These are phyloP conservation scores for Gnatocerus cornutus DNA, from an alignment of 2,888 invertebrate genomes.

Conservation along the genomic window DNA sequence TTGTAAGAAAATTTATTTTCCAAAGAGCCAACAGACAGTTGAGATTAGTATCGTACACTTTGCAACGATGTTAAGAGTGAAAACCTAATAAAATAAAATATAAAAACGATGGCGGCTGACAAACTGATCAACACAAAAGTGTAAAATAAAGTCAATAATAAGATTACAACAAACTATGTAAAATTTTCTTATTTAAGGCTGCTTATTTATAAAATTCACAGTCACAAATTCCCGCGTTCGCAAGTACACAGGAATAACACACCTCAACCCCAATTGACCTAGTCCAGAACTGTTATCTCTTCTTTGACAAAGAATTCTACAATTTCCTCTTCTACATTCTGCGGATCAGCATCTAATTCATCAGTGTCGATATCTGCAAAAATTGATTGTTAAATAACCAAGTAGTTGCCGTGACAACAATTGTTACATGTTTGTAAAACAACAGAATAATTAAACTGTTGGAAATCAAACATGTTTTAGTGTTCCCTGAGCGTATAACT, in stretches of 20 bases:
- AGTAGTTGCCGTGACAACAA: not conserved
- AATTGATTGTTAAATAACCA: slow-evolving; percentile 34
- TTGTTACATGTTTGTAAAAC: slow-evolving; percentile 19
- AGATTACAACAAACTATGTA: slow-evolving; percentile 13
- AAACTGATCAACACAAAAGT: not conserved
- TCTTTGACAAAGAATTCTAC: slow-evolving; percentile 99
- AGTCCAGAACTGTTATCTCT: slow-evolving; percentile 88
- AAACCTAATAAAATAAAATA: slow-evolving; percentile 29
- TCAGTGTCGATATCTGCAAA: slow-evolving; percentile 94
- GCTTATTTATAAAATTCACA: slow-evolving; percentile 37
- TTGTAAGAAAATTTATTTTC: too few relatives aligned
- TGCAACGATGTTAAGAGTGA: slow-evolving; percentile 18
- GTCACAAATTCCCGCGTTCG: slow-evolving; percentile 37
- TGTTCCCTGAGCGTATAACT: slow-evolving; percentile 63
- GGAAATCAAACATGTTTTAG: slow-evolving; percentile 37
- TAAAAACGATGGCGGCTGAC: slow-evolving; percentile 14
- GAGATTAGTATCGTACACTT: slow-evolving; percentile 37
- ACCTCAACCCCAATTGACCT: slow-evolving; percentile 63
- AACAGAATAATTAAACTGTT: slow-evolving; percentile 12
- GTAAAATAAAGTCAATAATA: slow-evolving; percentile 4
- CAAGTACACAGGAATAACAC: slow-evolving; percentile 52
- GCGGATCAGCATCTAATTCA: slow-evolving; percentile 87
- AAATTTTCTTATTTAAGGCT: slow-evolving; percentile 34
- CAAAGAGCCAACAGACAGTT: slow-evolving; percentile 42
- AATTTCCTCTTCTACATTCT: slow-evolving; percentile 94